Conservation (phyloP, 2,797 vertebrate species). For the Manis javanica region DNA sequence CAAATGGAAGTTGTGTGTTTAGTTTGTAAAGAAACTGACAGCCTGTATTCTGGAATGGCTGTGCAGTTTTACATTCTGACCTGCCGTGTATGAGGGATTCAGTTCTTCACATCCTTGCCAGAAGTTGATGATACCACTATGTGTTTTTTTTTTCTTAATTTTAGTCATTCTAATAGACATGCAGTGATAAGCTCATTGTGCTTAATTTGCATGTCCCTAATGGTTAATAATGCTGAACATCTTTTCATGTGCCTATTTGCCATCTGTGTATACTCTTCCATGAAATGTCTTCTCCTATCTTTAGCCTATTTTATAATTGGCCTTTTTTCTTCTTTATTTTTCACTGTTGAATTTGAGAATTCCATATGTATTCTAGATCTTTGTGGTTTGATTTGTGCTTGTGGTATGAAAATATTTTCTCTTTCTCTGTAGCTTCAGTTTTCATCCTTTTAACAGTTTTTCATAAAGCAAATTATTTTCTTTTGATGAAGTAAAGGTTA, state of each 20-base stretch:
- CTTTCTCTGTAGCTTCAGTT: neutral
- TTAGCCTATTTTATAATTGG: neutral
- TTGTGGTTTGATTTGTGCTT: neutral
- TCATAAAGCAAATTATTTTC: neutral
- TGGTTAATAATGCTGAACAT: neutral
- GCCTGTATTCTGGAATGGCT: neutral
- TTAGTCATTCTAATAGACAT: neutral
- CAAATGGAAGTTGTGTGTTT: neutral
- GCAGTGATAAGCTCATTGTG: neutral
- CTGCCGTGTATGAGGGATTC: neutral
- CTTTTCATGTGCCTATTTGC: neutral
- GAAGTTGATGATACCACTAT: neutral
- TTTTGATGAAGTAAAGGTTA: neutral
- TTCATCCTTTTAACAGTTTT: neutral
- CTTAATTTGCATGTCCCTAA: neutral
- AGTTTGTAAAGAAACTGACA: neutral
- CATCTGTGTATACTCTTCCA: neutral
- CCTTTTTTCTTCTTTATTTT: neutral
- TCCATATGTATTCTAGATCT: neutral
- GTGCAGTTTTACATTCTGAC: neutral
- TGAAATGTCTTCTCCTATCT: neutral
- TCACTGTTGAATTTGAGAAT: neutral
- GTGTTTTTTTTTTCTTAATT: neutral
- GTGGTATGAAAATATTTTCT: neutral
- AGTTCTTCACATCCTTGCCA: neutral